Evolutionary conservation across 35 echinoderm and acorn worm species (phyloP).

Genomic region (Nesometra sesokonis): DNA sequence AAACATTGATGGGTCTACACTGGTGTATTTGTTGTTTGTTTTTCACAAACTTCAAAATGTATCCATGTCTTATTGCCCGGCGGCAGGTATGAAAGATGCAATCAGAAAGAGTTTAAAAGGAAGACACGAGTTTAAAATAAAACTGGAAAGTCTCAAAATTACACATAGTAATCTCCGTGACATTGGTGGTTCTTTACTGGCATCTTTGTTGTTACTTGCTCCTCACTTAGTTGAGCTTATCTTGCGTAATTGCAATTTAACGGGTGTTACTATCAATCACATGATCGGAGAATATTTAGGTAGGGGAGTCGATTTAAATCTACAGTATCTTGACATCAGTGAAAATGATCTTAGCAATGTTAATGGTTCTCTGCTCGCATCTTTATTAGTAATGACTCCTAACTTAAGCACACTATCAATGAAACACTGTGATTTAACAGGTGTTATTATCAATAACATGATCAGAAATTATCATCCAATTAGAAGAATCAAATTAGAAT

Average conservation of each 20-base stretch:
- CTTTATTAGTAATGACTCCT: not conserved
- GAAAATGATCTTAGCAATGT: not conserved
- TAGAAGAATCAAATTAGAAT: not conserved
- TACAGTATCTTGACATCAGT: not conserved
- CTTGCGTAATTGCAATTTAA: not conserved
- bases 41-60: too few species aligned
- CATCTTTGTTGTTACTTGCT: not conserved
- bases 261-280: not conserved
- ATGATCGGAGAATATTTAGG: not conserved
- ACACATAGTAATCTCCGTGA: not conserved
- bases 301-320: not conserved
- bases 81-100: not conserved
- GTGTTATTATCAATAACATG: too few species aligned
- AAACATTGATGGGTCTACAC: not conserved
- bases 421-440: not conserved
- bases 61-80: too few species aligned
- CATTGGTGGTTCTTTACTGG: not conserved
- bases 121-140: not conserved
- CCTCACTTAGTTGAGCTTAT: not conserved
- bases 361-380: not conserved
- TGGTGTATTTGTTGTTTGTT: not conserved
- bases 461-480: not conserved
- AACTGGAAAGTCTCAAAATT: not conserved
- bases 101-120: not conserved
- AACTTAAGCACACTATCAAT: not conserved